Conservation (phyloP, 1,140 invertebrate species). For the Melitaea cinxia region DNA sequence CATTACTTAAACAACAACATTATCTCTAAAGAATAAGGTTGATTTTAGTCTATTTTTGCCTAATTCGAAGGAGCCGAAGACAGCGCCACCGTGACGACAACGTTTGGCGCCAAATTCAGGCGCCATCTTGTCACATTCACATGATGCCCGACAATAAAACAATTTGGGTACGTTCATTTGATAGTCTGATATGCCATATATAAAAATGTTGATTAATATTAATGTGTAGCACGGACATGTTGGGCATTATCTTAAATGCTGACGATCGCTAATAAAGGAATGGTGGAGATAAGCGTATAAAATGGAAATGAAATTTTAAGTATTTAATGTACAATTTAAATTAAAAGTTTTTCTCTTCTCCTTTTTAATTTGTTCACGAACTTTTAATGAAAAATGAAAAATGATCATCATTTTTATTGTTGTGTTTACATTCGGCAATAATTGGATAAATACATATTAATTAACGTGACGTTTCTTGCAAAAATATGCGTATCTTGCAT, state of each 20-base stretch:
- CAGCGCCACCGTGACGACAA: conserved; percentile 46
- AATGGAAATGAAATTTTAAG: too few relatives aligned
- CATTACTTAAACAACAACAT: neutral
- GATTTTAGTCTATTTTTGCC: conserved; percentile 18
- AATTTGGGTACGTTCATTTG: conserved; percentile 53
- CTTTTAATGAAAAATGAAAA: too few relatives aligned
- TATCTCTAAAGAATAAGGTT: neutral
- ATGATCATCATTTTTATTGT: too few relatives aligned
- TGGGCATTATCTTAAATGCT: neutral
- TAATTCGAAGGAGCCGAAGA: conserved; percentile 29
- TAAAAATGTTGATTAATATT: conserved; percentile 22
- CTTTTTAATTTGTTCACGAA: too few relatives aligned
- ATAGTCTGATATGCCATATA: conserved; percentile 22
- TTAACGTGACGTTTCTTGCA: too few relatives aligned
- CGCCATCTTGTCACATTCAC: conserved; percentile 64
- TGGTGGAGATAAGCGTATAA: neutral
- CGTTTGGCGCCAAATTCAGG: conserved; percentile 62
- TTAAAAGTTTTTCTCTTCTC: too few relatives aligned
- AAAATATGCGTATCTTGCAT: too few relatives aligned
- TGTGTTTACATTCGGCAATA: too few relatives aligned
- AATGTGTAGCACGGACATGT: conserved; percentile 3
- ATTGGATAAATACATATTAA: too few relatives aligned
- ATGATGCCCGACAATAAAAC: conserved; percentile 71
- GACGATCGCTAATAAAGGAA: neutral
- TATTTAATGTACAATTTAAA: too few relatives aligned